Evolutionary conservation across 2,797 vertebrate species (phyloP).

Genomic region (Myotis myotis): DNA sequence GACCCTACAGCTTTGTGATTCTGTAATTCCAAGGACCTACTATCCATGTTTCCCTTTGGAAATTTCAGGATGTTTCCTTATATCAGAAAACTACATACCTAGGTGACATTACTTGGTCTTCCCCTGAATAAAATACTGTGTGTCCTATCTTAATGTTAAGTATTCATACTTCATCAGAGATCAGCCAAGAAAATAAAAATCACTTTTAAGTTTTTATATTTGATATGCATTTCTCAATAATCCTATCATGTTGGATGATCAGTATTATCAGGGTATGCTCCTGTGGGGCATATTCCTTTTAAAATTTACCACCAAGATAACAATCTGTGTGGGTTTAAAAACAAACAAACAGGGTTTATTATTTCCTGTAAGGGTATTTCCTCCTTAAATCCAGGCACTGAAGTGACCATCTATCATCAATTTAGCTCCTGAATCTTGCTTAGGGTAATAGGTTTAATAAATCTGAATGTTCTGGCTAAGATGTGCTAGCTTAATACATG

Average conservation of each 20-base stretch:
- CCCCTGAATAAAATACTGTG: neutral
- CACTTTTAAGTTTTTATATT: neutral
- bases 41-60: neutral
- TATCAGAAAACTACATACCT: neutral
- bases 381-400: neutral
- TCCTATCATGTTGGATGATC: neutral
- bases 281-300: neutral
- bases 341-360: neutral
- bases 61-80: neutral
- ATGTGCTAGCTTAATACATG: neutral
- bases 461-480: neutral
- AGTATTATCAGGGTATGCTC: neutral
- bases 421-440: neutral
- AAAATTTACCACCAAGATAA: neutral
- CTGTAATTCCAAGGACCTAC: neutral
- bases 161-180: neutral
- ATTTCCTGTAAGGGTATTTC: neutral
- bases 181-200: constrained; percentile 4
- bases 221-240: neutral
- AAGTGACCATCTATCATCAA: neutral
- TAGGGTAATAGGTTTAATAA: neutral
- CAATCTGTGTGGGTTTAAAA: neutral
- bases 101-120: neutral
- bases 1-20: neutral
- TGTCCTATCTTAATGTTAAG: neutral